These are phyloP conservation scores for Crotophaga sulcirostris DNA, from an alignment of 2,113 vertebrate species.

Conservation along the genomic window DNA sequence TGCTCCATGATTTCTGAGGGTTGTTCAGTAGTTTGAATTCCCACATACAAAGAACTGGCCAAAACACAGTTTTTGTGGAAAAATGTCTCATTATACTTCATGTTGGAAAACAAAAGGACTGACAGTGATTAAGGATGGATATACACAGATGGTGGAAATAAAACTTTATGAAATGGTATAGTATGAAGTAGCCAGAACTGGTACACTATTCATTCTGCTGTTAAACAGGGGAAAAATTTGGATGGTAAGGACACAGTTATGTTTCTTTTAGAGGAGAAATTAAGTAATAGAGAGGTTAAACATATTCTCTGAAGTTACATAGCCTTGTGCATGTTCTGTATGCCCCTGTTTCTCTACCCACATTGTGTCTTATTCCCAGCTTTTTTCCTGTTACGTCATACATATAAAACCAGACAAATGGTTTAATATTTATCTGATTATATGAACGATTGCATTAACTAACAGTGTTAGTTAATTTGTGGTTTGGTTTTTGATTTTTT, in stretches of 20 bases:
- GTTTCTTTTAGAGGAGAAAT: neutral
- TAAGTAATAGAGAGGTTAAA: neutral
- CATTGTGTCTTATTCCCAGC: neutral
- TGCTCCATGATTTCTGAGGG: neutral
- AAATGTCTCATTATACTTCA: neutral
- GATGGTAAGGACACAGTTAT: neutral
- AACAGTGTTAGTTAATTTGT: neutral
- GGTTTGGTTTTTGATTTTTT: neutral
- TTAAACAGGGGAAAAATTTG: neutral
- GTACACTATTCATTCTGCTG: neutral
- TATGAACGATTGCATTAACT: neutral
- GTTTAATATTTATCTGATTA: neutral
- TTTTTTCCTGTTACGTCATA: neutral
- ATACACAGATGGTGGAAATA: neutral
- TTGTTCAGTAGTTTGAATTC: neutral
- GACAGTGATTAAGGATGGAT: neutral
- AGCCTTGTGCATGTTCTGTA: neutral
- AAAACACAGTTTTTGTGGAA: neutral
- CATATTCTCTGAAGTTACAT: neutral
- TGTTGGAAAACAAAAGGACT: neutral
- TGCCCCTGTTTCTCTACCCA: neutral
- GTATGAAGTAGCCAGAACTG: neutral
- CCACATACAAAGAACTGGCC: neutral
- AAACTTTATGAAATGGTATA: neutral
- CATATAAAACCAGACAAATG: fast-evolving